Conservation (phyloP, 2,797 vertebrate genomes). For the Miichthys miiuy region DNA sequence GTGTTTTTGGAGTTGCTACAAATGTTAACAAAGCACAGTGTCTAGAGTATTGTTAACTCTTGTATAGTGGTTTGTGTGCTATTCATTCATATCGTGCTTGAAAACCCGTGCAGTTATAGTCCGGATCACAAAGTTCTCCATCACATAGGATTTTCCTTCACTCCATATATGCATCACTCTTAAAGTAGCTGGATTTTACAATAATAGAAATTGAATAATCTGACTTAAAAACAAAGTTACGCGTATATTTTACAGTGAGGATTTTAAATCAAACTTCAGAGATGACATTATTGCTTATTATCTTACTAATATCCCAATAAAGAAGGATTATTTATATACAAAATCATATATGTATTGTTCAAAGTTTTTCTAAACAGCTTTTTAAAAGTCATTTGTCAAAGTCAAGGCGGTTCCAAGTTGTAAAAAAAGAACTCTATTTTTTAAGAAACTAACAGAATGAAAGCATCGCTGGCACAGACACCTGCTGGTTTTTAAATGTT, state of each 20-base stretch:
- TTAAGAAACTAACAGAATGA: neutral
- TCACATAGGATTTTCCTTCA: neutral
- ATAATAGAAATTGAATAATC: neutral
- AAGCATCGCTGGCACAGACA: neutral
- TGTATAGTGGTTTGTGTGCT: neutral
- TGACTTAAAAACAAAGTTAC: neutral
- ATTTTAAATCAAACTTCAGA: neutral
- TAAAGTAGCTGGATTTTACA: neutral
- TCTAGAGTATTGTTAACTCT: neutral
- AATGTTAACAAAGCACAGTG: neutral
- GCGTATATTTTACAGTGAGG: neutral
- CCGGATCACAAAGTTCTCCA: neutral
- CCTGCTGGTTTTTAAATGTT: neutral
- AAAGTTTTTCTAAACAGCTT: neutral
- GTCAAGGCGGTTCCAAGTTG: neutral
- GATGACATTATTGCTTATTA: neutral
- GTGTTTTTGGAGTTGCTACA: neutral
- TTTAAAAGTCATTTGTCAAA: no score
- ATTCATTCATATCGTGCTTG: neutral
- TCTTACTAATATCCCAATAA: no score
- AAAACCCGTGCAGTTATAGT: neutral
- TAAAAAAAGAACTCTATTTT: neutral
- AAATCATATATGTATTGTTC: neutral
- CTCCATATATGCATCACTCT: neutral
- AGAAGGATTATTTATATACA: neutral